phyloP scores from a whole-genome alignment of 37 sponge, comb jelly and placozoan genomes.

The Oscarella lobularis region DNA sequence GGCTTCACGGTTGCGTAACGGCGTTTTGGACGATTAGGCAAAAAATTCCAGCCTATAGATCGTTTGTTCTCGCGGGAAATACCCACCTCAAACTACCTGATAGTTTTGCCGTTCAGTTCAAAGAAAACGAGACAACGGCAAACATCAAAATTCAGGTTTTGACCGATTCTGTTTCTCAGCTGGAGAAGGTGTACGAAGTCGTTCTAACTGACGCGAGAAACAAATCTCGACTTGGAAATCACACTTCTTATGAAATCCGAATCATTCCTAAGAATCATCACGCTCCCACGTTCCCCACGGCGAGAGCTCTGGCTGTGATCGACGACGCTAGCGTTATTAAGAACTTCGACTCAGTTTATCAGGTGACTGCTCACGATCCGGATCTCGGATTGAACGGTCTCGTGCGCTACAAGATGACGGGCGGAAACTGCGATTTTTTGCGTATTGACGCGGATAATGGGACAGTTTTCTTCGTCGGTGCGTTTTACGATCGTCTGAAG shows the following conservation, averaged over 20 bases:
- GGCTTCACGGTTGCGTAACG: background rate
- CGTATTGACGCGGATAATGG: background rate
- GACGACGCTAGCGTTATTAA: background rate
- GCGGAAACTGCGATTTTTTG: background rate
- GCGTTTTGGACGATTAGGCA: background rate
- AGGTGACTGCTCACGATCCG: background rate
- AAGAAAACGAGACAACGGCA: background rate
- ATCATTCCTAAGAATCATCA: constrained; percentile 5
- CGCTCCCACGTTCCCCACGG: constrained; percentile 5
- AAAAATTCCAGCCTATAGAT: background rate
- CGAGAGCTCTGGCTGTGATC: too few relatives aligned
- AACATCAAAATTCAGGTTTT: background rate
- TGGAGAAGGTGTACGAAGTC: background rate
- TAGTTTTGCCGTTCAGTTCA: background rate
- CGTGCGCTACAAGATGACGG: background rate
- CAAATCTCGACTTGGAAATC: background rate
- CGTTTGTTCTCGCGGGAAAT: background rate
- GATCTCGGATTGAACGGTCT: background rate
- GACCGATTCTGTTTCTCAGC: background rate
- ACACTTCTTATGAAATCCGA: background rate
- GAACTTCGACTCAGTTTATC: background rate
- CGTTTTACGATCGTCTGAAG: background rate
- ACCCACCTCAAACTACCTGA: background rate
- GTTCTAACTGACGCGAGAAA: background rate
- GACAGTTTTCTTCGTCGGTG: background rate